These are phyloP conservation scores for Phycodurus eques DNA, from an alignment of 2,113 vertebrate species.

Conservation along the genomic window DNA sequence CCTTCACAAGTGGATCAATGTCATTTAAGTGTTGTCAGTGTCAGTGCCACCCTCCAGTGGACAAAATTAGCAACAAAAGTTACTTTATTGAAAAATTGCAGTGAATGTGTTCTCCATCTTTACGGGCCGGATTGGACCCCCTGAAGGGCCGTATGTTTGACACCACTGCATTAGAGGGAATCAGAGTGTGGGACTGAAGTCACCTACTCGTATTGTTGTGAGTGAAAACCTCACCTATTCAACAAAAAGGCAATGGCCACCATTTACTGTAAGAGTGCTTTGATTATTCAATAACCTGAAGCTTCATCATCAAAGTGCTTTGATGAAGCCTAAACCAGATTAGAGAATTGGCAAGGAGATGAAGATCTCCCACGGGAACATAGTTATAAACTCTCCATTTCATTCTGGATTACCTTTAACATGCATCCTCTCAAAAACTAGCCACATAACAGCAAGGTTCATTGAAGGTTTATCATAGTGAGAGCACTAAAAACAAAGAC, in stretches of 20 bases:
- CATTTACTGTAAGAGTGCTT: not conserved
- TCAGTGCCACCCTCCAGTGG: too few species aligned
- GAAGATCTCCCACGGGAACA: not conserved
- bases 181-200: too few species aligned
- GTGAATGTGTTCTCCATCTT: too few species aligned
- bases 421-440: not conserved
- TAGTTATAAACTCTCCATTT: not conserved
- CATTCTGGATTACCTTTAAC: not conserved
- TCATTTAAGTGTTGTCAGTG: too few species aligned
- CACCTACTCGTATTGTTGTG: not conserved
- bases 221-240: not conserved
- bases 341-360: not conserved
- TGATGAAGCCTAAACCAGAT: constrained; percentile 7
- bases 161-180: too few species aligned
- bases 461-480: not conserved
- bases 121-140: too few species aligned
- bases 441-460: not conserved
- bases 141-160: too few species aligned
- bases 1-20: too few species aligned
- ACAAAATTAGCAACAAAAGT: too few species aligned
- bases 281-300: not conserved
- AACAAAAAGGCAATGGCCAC: not conserved
- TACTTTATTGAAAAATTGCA: too few species aligned
- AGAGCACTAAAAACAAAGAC: not conserved
- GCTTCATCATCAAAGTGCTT: constrained; percentile 5